Evolutionary conservation across 2,797 vertebrate genomes (phyloP).

Genomic region (Paramormyrops hopkinsi): DNA sequence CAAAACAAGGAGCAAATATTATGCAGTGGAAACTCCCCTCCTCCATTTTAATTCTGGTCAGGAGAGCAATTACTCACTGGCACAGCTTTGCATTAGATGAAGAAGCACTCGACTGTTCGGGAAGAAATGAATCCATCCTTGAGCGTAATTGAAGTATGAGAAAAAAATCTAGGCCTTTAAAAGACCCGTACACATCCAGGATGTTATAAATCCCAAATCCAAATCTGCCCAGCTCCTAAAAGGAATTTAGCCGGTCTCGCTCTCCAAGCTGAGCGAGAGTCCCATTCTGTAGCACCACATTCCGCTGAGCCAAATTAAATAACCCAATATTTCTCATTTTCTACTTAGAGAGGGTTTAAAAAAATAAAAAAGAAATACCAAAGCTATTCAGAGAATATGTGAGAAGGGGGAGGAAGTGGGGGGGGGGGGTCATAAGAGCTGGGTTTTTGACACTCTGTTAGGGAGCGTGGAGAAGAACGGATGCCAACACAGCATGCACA

Average conservation of each 20-base stretch:
- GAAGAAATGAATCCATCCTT: constrained; percentile 6
- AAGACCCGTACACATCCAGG: not conserved
- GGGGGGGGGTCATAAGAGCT: not conserved
- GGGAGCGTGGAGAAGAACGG: not conserved
- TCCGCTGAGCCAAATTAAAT: not conserved
- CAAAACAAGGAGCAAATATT: not conserved
- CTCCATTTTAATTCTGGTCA: not conserved
- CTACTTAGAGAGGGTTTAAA: not conserved
- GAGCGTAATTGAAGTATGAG: not conserved
- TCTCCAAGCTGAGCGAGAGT: not conserved
- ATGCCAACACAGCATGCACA: not conserved
- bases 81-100: not conserved
- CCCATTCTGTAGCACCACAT: not conserved
- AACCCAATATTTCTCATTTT: not conserved
- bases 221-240: not conserved
- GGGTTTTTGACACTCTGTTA: not conserved
- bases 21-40: not conserved
- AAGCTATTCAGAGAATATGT: not conserved
- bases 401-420: not conserved
- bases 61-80: constrained; percentile 3
- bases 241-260: not conserved
- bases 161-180: not conserved
- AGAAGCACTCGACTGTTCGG: constrained; percentile 6
- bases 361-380: not conserved
- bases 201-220: not conserved